A percentile compares a stretch with the other conserved stretches of the same genome.
phyloP scores from a whole-genome alignment of 1,140 invertebrate species.

The Zaprionus lachaisei region DNA sequence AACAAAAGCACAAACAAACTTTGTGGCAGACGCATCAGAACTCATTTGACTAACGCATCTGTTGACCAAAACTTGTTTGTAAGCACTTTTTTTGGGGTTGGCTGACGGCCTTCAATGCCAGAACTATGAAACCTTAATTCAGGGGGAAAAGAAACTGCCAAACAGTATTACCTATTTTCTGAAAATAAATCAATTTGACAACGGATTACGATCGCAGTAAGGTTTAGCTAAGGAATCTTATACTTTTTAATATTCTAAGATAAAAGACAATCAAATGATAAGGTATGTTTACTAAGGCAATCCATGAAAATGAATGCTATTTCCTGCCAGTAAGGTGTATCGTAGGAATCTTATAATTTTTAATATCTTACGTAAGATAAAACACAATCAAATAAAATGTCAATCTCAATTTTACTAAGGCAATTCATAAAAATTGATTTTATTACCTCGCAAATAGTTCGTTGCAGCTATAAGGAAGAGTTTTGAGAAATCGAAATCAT shows the following conservation, averaged over 20 bases:
- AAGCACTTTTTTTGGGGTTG: background rate
- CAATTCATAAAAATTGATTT: background rate
- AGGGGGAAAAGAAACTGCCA: background rate
- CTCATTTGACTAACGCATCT: conserved; percentile 33
- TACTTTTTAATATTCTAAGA: background rate
- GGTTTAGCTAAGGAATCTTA: background rate
- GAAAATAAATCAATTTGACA: background rate
- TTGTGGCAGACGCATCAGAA: conserved; percentile 38
- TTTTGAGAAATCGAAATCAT: background rate
- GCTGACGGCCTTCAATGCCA: background rate
- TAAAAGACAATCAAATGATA: background rate
- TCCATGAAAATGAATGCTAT: too few species aligned
- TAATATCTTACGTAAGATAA: background rate
- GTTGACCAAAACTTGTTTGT: conserved; percentile 19
- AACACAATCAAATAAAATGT: background rate
- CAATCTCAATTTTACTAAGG: background rate
- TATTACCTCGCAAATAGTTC: background rate
- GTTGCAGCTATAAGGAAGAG: background rate
- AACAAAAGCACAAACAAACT: conserved; percentile 15
- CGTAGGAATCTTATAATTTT: background rate
- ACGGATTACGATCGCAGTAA: background rate
- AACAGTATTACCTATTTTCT: background rate
- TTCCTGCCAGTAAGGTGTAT: too few species aligned
- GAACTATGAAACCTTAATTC: background rate
- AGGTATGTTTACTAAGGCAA: too few species aligned